Evolutionary conservation across 2,888 invertebrate species (phyloP).

Genomic region (Apamea monoglypha): DNA sequence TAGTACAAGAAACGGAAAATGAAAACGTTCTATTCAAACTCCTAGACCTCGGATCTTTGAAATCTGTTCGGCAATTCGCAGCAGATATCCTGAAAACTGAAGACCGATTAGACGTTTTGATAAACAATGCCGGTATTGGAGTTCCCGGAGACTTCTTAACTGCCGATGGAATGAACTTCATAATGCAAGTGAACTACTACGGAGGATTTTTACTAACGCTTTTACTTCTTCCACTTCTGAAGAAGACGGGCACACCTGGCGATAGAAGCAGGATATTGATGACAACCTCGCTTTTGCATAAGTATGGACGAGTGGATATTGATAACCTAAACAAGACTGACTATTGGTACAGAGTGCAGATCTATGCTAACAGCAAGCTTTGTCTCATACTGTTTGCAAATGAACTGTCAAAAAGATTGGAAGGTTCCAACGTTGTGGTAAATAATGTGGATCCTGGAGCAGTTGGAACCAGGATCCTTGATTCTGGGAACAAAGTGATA

Average conservation of each 20-base stretch:
- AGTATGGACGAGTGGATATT: slow-evolving; percentile 91
- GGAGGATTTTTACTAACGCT: slow-evolving; percentile 97
- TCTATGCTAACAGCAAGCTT: slow-evolving; percentile 92
- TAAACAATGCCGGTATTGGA: slow-evolving; percentile 96
- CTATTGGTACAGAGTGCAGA: slow-evolving; percentile 79
- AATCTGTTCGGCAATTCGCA: slow-evolving; percentile 94
- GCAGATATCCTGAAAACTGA: slow-evolving; percentile 92
- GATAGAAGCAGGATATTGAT: slow-evolving; percentile 93
- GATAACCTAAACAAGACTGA: slow-evolving; percentile 91
- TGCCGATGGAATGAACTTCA: slow-evolving; percentile 94
- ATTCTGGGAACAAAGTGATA: slow-evolving; percentile 81
- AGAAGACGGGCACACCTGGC: slow-evolving; percentile 85
- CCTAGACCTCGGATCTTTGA: slow-evolving; percentile 93
- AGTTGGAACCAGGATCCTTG: slow-evolving; percentile 94
- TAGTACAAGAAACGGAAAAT: slow-evolving; percentile 91
- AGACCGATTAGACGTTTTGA: slow-evolving; percentile 93
- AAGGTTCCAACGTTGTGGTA: slow-evolving; percentile 92
- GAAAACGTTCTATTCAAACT: slow-evolving; percentile 92
- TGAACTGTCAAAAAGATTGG: slow-evolving; percentile 92
- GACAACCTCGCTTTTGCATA: slow-evolving; percentile 93
- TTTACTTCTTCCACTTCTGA: slow-evolving; percentile 94
- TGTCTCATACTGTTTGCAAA: slow-evolving; percentile 92
- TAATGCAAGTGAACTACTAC: slow-evolving; percentile 97
- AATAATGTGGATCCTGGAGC: slow-evolving; percentile 96
- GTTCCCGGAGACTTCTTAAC: slow-evolving; percentile 84